Evolutionary conservation across 1,140 invertebrate genomes (phyloP), one percentile per base, ranked within the genome.

Genomic region (Lerema accius): DNA sequence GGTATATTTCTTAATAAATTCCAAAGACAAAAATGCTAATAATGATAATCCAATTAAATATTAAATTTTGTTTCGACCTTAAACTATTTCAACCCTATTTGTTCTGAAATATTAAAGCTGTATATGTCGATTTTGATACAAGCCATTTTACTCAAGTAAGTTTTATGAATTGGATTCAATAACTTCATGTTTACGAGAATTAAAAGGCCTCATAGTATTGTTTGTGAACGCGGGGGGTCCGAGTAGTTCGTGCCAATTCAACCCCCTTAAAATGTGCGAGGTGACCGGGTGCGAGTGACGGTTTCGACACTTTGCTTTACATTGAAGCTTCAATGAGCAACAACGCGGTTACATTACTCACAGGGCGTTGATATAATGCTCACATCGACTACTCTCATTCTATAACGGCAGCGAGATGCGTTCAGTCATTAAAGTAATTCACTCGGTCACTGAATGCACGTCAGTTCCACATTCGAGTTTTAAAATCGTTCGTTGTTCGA

Each of bases 201-300:
- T n/a, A n/a, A n/a, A n/a, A n/a, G n/a, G n/a, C n/a, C n/a, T n/a
- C n/a, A 23, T 23, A 23, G 19, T 23, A 23, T 23, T 23, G 19
- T 23, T 23, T 23, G 5, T 23, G 19, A 23, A 23, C 5, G 5
- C 19, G n/a, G 19, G 19, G 19, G 5, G 5, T 23, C 2, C 62
- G 28, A 76, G 51, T 53, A 61, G 28, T 63, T 68, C 70, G 74
- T 80, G 76, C 78, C 72, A 78, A 72, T 76, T 70, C 56, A 66
- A 66, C 71, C 74, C 77, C 74, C 17, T 39, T 15, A 23, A 39
- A 26, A 42, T 39, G 68, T 71, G 71, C 71, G 69, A 51, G 67
- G 63, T 73, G 70, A 66, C 70, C 46, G 68, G 65, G 73, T 67
- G 71, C 67, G 70, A 68, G 59, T 67, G 69, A 76, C 68, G 70